Conservation (phyloP, 2,113 vertebrate species). For the Corythornis cristatus region DNA sequence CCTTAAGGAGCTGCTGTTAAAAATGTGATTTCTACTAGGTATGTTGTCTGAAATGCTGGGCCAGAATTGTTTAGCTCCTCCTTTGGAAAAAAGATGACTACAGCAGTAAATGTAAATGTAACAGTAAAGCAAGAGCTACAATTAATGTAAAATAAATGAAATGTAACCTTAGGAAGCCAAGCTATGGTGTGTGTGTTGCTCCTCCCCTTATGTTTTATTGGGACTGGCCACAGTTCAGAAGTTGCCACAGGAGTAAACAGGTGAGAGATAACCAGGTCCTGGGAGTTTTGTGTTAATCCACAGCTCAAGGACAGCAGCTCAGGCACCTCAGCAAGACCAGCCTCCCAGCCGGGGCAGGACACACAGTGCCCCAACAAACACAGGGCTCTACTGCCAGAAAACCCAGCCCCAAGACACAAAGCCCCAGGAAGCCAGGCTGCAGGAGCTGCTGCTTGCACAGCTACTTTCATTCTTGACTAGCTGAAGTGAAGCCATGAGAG, state of each 20-base stretch:
- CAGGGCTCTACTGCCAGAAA: not conserved
- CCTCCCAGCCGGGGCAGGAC: not conserved
- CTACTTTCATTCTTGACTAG: conserved; percentile 16
- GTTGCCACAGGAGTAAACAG: not conserved
- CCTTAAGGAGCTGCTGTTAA: not conserved
- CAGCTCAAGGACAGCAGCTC: not conserved
- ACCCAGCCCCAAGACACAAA: conserved; percentile 29
- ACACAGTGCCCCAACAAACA: not conserved
- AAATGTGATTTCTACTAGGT: not conserved
- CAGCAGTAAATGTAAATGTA: not conserved
- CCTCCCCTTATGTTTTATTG: not conserved
- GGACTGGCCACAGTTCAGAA: not conserved
- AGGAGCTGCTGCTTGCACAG: conserved; percentile 4
- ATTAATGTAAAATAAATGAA: not conserved
- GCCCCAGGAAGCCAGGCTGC: conserved; percentile 35
- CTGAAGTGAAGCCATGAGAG: not conserved
- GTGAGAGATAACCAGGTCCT: not conserved
- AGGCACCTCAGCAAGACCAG: not conserved
- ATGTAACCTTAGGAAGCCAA: not conserved
- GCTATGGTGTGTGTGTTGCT: accelerated
- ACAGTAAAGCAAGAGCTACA: not conserved
- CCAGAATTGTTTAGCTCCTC: not conserved
- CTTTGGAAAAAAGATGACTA: not conserved
- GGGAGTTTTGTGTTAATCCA: not conserved
- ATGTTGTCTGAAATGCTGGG: not conserved